Conservation (phyloP, 2,888 invertebrate species). For the Hypolimnas misippus region DNA sequence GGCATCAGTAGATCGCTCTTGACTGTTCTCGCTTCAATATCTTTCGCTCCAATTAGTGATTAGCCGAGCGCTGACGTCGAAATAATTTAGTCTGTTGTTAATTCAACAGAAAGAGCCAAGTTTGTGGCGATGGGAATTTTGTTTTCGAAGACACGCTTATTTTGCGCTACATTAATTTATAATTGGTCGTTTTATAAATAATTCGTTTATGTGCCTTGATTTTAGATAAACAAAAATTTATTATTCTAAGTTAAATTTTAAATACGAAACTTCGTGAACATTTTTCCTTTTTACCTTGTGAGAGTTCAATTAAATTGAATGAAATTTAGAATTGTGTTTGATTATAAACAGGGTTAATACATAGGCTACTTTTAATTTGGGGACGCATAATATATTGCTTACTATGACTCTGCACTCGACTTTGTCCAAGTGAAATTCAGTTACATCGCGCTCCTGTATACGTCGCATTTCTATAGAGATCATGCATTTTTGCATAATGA, state of each 20-base stretch:
- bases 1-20: no score
- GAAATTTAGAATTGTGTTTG: no score
- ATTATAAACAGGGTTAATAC: no score
- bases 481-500: no score
- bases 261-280: not conserved
- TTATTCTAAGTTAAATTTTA: not conserved
- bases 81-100: constrained; percentile 19
- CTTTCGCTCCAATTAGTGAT: constrained; percentile 26
- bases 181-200: constrained; percentile 3
- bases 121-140: constrained; percentile 4
- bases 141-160: constrained; percentile 3
- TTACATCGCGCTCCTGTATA: no score
- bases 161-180: constrained; percentile 2
- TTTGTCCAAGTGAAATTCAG: no score
- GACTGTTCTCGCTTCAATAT: constrained; percentile 19
- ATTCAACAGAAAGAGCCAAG: constrained; percentile 15
- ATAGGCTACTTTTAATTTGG: no score
- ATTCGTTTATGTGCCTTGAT: not conserved
- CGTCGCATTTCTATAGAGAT: no score
- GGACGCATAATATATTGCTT: no score
- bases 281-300: no score
- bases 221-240: not conserved
- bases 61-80: constrained; percentile 17
- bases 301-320: no score
- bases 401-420: no score